These are phyloP conservation scores for Drosophila cardini DNA, from an alignment of 1,140 invertebrate genomes.

Conservation along the genomic window DNA sequence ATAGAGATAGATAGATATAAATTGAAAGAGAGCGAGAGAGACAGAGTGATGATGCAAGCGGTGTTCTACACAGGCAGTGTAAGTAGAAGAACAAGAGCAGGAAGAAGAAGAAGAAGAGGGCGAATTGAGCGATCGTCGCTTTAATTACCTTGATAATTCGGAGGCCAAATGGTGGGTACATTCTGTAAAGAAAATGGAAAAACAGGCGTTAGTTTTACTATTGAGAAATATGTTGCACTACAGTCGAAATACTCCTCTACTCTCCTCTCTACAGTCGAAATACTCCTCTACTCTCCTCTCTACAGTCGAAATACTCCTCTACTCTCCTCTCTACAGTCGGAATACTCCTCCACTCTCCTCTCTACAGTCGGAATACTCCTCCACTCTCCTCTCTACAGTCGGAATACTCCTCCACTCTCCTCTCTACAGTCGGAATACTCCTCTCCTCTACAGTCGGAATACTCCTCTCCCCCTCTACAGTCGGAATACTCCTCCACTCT, in stretches of 20 bases:
- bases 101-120: slow-evolving; percentile 2
- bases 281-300: no score
- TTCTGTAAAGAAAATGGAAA: slow-evolving; percentile 59
- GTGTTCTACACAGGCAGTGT: slow-evolving; percentile 17
- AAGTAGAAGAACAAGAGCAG: slow-evolving; percentile 4
- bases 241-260: background rate
- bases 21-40: slow-evolving; percentile 3
- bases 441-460: no score
- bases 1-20: slow-evolving; percentile 2
- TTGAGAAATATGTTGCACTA: background rate
- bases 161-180: slow-evolving; percentile 85
- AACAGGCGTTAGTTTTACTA: background rate
- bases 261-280: no score
- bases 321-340: no score
- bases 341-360: no score
- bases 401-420: no score
- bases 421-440: no score
- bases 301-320: no score
- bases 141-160: slow-evolving; percentile 85
- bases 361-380: no score
- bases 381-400: no score
- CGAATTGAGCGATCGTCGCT: slow-evolving; percentile 8
- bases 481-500: no score
- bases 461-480: no score
- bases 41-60: slow-evolving; percentile 12